Base-by-base conservation (phyloP, 2,797 vertebrate genomes). In the Huso huso region DNA sequence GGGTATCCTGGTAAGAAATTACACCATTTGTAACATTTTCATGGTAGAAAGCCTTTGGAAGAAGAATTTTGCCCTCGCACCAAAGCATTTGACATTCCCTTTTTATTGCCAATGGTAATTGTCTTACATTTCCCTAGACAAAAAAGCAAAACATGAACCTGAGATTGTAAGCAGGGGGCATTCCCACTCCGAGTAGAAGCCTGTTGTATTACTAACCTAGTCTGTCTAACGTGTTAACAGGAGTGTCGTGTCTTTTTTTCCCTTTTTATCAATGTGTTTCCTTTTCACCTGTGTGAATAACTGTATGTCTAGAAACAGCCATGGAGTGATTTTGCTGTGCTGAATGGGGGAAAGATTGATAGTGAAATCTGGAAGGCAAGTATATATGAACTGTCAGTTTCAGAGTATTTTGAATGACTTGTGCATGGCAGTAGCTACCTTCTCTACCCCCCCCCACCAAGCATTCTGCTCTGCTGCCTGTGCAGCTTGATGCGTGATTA, bases 291-390 rank as follows among this genome's bases (percentile, higher is more conserved):
- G 49, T 89, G 85, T 91, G 88, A 93, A 95, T 86, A 83, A 88
- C 86, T 87, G 76, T 84, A 78, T 89, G 83, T 89, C 86, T 94
- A 97, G 95, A 97, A 96, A 93, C 94, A 94, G 89, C 89, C 91
- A 84, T 98, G 96, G 95, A 94, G 93, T 94, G 94, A 96, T 88
- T 96, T 94, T 96, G 95, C 95, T 83, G 88, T 92, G 85, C 91
- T 92, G 84, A 90, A 90, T 87, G 89, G 89, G 87, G 94, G 95
- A 92, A 99, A 98, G 91, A 97, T 99, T 95, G 96, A 98, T 97
- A 97, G 95, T 96, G 95, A 99, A 79, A 75, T 90, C 80, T 91
- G 89, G 89, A 91, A 91, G 89, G 89, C 88, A 85, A 90, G 87
- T 91, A 91, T 87, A 73, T 77, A 62, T 64, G 83, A 85, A 37